Evolutionary conservation across 2,888 invertebrate species (phyloP).

Genomic region (Pantelozetes paolii): DNA sequence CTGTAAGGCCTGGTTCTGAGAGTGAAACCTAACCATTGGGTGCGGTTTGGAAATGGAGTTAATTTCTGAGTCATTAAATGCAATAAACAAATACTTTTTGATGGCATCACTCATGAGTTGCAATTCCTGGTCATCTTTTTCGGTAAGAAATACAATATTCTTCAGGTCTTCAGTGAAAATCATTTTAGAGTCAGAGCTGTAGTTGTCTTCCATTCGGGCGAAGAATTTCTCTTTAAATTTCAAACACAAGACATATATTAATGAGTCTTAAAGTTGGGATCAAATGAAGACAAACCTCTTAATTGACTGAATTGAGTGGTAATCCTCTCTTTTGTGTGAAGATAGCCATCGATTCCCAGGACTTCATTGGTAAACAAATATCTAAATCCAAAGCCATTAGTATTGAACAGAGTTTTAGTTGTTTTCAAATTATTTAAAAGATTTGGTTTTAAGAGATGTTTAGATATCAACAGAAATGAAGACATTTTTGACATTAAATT

Average conservation of each 20-base stretch:
- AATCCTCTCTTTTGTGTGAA: slow-evolving; percentile 47
- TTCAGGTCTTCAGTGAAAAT: slow-evolving; percentile 81
- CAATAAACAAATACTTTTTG: slow-evolving; percentile 57
- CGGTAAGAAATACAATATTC: slow-evolving; percentile 69
- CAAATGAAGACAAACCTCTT: slow-evolving; percentile 46
- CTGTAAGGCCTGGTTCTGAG: slow-evolving; percentile 65
- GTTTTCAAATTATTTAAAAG: background rate
- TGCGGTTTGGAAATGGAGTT: too few species aligned
- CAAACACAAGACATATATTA: slow-evolving; percentile 54
- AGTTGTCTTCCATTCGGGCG: slow-evolving; percentile 65
- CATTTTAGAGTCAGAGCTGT: slow-evolving; percentile 59
- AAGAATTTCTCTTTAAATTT: slow-evolving; percentile 63
- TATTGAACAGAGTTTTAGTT: background rate
- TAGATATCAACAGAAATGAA: background rate
- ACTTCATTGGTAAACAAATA: slow-evolving; percentile 49
- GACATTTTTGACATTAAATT: background rate
- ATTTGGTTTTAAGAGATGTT: slow-evolving; percentile 1
- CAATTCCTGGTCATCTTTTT: slow-evolving; percentile 61
- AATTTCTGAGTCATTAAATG: slow-evolving; percentile 16
- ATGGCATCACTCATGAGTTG: slow-evolving; percentile 65
- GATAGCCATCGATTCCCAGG: slow-evolving; percentile 49
- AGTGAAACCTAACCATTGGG: slow-evolving; percentile 63
- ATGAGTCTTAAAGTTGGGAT: background rate
- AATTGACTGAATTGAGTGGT: slow-evolving; percentile 47
- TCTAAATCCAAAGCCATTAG: slow-evolving; percentile 17